Conservation (phyloP, 2,113 vertebrate species). For the Lamprotornis superbus region DNA sequence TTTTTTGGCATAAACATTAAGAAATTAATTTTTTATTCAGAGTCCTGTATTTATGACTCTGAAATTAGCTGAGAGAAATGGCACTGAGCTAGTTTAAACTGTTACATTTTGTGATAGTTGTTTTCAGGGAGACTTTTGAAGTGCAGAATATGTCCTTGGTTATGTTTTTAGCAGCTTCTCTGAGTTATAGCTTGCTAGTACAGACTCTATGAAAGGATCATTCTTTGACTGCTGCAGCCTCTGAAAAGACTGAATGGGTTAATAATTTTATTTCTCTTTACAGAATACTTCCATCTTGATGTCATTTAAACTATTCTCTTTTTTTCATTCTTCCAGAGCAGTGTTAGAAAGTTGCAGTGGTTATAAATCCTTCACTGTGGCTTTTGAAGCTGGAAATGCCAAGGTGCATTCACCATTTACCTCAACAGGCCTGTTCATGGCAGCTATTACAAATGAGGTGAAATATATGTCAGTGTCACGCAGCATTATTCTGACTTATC, state of each 20-base stretch:
- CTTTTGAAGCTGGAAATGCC: conserved; percentile 49
- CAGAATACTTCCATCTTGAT: neutral
- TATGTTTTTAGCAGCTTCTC: neutral
- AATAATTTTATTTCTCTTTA: neutral
- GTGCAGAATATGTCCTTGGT: neutral
- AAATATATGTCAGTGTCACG: neutral
- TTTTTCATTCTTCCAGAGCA: neutral
- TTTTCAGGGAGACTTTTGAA: neutral
- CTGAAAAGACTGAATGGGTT: neutral
- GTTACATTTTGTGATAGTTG: neutral
- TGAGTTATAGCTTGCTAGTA: neutral
- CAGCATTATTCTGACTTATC: neutral
- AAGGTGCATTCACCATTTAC: conserved; percentile 21
- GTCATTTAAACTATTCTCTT: neutral
- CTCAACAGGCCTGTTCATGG: neutral
- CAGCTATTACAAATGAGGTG: conserved; percentile 12
- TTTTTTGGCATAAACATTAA: neutral
- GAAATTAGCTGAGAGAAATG: neutral
- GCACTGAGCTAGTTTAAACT: neutral
- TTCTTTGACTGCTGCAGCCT: neutral
- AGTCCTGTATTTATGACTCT: neutral
- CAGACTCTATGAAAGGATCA: neutral
- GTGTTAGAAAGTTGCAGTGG: neutral
- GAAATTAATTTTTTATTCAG: neutral
- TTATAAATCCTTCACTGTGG: conserved; percentile 28